Evolutionary conservation across 2,113 vertebrate genomes (phyloP).

Genomic region (Edolisoma coerulescens): DNA sequence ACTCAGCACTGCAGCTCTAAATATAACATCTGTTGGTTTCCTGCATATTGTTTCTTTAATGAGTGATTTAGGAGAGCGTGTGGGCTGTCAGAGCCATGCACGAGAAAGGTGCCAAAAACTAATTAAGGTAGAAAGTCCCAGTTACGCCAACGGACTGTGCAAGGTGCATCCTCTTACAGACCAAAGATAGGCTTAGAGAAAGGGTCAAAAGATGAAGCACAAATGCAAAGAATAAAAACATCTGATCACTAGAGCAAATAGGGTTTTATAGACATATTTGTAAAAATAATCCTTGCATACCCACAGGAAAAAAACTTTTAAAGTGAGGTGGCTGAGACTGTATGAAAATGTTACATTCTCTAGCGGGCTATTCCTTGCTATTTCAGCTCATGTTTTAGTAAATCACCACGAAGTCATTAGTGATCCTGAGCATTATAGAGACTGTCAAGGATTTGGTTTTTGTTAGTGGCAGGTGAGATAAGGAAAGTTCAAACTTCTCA

Average conservation of each 20-base stretch:
- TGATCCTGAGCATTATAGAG: background rate
- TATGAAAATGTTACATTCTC: background rate
- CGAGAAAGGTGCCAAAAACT: slow-evolving; percentile 15
- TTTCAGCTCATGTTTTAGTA: background rate
- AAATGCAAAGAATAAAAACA: background rate
- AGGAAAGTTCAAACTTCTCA: background rate
- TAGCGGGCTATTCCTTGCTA: background rate
- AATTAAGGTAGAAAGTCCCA: slow-evolving; percentile 31
- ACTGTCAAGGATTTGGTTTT: background rate
- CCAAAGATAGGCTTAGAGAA: background rate
- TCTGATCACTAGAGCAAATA: background rate
- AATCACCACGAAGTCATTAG: background rate
- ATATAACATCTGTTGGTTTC: slow-evolving; percentile 51
- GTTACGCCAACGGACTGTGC: background rate
- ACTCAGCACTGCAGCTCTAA: slow-evolving; percentile 45
- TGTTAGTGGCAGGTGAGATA: background rate
- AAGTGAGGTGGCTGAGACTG: background rate
- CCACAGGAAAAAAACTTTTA: background rate
- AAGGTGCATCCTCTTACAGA: background rate
- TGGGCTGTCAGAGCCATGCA: background rate
- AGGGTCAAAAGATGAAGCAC: background rate
- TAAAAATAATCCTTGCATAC: background rate
- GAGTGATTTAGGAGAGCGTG: background rate
- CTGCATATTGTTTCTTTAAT: slow-evolving; percentile 51
- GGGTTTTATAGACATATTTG: background rate